Evolutionary conservation across 1,140 invertebrate species (phyloP).

Genomic region (Wiebesia pumilae): DNA sequence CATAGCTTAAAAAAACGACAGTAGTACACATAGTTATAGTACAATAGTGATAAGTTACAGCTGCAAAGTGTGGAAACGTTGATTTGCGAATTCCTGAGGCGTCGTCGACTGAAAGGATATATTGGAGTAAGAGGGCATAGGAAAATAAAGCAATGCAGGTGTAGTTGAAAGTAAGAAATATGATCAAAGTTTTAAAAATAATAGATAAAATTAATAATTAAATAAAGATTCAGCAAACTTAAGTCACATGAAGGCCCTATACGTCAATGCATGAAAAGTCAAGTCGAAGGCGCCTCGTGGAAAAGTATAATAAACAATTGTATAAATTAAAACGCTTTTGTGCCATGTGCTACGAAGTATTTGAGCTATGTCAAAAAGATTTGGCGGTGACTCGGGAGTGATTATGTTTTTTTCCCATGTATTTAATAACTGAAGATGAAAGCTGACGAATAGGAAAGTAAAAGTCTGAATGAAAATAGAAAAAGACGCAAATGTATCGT

Average conservation of each 20-base stretch:
- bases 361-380: constrained; percentile 2
- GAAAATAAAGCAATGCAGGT: constrained; percentile 20
- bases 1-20: constrained; percentile 64
- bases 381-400: constrained; percentile 1
- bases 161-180: constrained; percentile 3
- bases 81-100: constrained; percentile 65
- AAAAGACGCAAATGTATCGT: constrained; percentile 65
- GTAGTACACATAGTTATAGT: constrained; percentile 76
- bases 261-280: neutral
- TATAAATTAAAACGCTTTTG: constrained; percentile 14
- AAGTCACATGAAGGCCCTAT: constrained; percentile 15
- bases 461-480: constrained; percentile 44
- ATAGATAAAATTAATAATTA: neutral
- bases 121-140: constrained; percentile 5
- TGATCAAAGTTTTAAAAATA: constrained; percentile 12
- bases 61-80: constrained; percentile 70
- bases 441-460: constrained; percentile 54
- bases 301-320: constrained; percentile 1
- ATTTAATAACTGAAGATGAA: constrained; percentile 64
- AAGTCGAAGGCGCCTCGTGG: constrained; percentile 35
- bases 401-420: constrained; percentile 28
- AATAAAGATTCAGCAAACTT: neutral
- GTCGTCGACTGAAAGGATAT: constrained; percentile 53
- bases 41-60: constrained; percentile 76
- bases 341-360: constrained; percentile 23